A percentile compares a stretch with the other conserved stretches of the same genome.
Conservation (phyloP, 1,140 invertebrate genomes). For the Ylistrum balloti region DNA sequence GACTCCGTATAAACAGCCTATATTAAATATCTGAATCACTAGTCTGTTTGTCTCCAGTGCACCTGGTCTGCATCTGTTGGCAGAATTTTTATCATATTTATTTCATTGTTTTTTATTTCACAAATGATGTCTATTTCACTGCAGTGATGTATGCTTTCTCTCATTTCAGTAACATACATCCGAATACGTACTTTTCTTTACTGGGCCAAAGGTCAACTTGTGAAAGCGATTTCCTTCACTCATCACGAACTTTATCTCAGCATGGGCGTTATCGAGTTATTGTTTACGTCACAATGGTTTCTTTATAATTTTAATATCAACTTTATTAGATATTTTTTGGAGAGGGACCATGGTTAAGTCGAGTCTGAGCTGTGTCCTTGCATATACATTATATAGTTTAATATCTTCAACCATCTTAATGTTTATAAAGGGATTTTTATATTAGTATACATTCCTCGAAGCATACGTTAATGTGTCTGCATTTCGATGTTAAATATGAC, state of each 20-base stretch:
- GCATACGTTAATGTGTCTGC: too few relatives aligned
- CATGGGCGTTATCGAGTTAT: background rate
- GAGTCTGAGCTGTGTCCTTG: too few relatives aligned
- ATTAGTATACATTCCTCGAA: too few relatives aligned
- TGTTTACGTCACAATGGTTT: too few relatives aligned
- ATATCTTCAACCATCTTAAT: too few relatives aligned
- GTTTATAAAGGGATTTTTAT: too few relatives aligned
- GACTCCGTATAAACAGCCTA: background rate
- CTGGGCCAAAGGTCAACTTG: background rate
- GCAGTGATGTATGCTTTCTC: background rate
- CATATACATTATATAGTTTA: too few relatives aligned
- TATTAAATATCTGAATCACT: background rate
- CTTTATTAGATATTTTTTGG: too few relatives aligned
- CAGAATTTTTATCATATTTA: constrained; percentile 36
- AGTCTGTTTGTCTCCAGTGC: background rate
- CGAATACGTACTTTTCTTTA: background rate
- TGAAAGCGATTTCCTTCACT: constrained; percentile 4
- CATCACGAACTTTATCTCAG: background rate
- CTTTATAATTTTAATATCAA: too few relatives aligned
- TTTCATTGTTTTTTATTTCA: constrained; percentile 17
- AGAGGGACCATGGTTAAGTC: too few relatives aligned
- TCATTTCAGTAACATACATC: background rate
- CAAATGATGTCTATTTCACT: background rate
- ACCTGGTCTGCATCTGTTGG: background rate
- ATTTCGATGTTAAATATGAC: too few relatives aligned